Base-by-base conservation (phyloP, 2,888 invertebrate genomes). In the Drosophila neutralis region DNA sequence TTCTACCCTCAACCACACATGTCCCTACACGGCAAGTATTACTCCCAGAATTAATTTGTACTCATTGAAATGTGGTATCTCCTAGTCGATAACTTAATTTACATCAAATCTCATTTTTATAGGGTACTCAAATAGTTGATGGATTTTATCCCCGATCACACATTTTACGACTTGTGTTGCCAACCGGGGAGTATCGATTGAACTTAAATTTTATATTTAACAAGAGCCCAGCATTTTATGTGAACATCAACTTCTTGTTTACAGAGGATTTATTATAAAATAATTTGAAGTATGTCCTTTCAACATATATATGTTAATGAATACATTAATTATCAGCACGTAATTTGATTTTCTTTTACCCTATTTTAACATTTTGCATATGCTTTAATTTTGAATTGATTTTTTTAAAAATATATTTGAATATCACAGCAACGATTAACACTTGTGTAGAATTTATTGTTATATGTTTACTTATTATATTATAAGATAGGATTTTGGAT, bases 61-160 rank as follows among this genome's bases (percentile, higher is more conserved):
- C 40, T 21, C 21, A 21, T 40, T 1, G 40, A 40, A 35, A 35
- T 15, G 7, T 36, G 18, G 2, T 18, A 36, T 18, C 36, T 18
- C 0, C 36, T 18, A 18, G 36, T 36, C 36, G 7, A 18, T 4
- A 38, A 4, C 18, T 38, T 0, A 8, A 4, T 38, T 8, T 18
- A 18, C 18, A 38, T 8, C 8, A 38, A 36, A 8, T 18, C 18
- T 7, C 3, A 1, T 18, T 38, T 38, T 38, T 8, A 38, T 8
- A 38, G 38, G 38, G 38, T 38, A 2, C 18, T 8, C 38, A 18
- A 18, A 18, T 38, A 1, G 0, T 38, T 38, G 3, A 38, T 18
- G 38, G 38, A 38, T 0, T 18, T 1, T 38, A n/a, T n/a, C 38
- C 0, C 0, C 38, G 1, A 4, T 4, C 1, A 10, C 0, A 1